Conservation (phyloP, 2,113 vertebrate species). For the Prolemur simus region DNA sequence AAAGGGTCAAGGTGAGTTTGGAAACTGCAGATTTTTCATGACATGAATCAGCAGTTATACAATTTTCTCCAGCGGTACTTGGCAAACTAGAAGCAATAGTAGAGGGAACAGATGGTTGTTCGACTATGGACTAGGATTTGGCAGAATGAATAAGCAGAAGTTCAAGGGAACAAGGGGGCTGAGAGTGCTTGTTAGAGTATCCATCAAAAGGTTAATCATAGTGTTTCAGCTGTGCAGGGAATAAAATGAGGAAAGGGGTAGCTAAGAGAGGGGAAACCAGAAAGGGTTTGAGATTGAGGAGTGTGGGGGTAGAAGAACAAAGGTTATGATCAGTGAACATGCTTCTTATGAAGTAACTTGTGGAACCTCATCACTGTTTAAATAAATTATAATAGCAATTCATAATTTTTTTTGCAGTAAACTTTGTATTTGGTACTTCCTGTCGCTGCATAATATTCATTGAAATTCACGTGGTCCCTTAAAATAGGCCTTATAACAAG, state of each 20-base stretch:
- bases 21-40: constrained; percentile 46
- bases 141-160: constrained; percentile 43
- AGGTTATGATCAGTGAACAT: background rate
- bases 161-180: constrained; percentile 35
- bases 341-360: constrained; percentile 19
- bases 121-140: constrained; percentile 38
- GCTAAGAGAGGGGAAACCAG: background rate
- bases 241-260: background rate
- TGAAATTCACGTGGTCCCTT: constrained; percentile 65
- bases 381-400: constrained; percentile 57
- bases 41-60: constrained; percentile 32
- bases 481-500: constrained; percentile 70
- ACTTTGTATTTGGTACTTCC: constrained; percentile 45
- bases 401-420: background rate
- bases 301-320: background rate
- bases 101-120: constrained; percentile 49
- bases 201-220: background rate
- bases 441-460: constrained; percentile 58
- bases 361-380: background rate
- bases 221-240: background rate
- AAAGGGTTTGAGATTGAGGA: background rate
- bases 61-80: constrained; percentile 42
- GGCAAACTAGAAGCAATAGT: constrained; percentile 52
- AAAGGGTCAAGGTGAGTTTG: constrained; percentile 62
- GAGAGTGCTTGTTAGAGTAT: background rate